These are phyloP conservation scores for Cossypha niveicapilla DNA, from an alignment of 2,797 vertebrate species.

Conservation along the genomic window DNA sequence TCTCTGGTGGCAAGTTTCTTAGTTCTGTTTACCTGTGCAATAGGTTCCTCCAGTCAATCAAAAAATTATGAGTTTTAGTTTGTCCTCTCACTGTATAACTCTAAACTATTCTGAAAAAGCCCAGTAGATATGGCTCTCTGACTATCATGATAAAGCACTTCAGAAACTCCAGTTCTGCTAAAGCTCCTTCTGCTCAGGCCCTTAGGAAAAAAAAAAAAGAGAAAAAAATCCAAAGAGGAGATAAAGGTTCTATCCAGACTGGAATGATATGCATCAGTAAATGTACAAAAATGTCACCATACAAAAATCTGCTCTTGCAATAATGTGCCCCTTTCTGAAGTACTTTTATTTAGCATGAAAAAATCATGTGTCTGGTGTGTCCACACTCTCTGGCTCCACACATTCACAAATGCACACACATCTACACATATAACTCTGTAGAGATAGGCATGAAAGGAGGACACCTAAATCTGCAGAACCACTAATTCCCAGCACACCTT, in stretches of 20 bases:
- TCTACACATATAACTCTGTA: neutral
- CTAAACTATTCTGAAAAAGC: neutral
- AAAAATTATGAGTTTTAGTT: neutral
- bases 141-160: neutral
- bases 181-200: neutral
- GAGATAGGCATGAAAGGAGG: neutral
- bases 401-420: neutral
- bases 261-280: neutral
- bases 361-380: neutral
- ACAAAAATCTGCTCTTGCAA: neutral
- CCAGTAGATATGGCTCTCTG: neutral
- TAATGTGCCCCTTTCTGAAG: neutral
- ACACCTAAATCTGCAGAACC: neutral
- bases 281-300: neutral
- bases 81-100: neutral
- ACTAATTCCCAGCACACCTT: neutral
- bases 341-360: neutral
- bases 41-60: neutral
- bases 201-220: fast-evolving
- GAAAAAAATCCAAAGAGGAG: neutral
- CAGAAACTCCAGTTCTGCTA: neutral
- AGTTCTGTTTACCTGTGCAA: neutral
- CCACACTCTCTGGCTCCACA: neutral
- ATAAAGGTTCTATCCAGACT: neutral
- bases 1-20: neutral